Conservation (phyloP, 2,888 invertebrate genomes). For the Synergus japonicus region DNA sequence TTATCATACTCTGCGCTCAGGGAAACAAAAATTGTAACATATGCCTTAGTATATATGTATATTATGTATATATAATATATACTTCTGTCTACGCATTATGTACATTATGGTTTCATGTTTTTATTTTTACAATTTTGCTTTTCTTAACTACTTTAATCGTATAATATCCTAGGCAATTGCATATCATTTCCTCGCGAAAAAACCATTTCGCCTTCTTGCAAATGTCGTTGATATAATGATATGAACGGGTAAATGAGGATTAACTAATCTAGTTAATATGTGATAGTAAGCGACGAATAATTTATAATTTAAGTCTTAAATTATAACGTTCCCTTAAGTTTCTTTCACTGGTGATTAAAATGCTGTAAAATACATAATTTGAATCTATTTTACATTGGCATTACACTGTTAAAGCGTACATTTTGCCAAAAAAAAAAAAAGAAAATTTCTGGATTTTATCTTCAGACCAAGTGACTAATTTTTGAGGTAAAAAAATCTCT, state of each 20-base stretch:
- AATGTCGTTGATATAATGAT: slow-evolving; percentile 20
- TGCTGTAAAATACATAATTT: slow-evolving; percentile 13
- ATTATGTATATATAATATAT: slow-evolving; percentile 51
- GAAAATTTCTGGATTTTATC: not conserved
- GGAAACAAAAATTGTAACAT: slow-evolving; percentile 51
- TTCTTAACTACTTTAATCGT: slow-evolving; percentile 53
- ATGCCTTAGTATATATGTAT: slow-evolving; percentile 44
- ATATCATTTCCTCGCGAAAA: slow-evolving; percentile 22
- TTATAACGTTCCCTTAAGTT: slow-evolving; percentile 12
- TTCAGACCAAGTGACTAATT: slow-evolving; percentile 8
- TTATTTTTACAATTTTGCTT: slow-evolving; percentile 65
- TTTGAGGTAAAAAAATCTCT: slow-evolving; percentile 14
- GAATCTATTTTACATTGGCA: not conserved
- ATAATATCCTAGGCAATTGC: slow-evolving; percentile 25
- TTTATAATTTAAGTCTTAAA: slow-evolving; percentile 22
- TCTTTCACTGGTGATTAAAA: slow-evolving; percentile 27
- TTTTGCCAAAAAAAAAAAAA: not conserved
- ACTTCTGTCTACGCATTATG: slow-evolving; percentile 63
- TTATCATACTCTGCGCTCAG: slow-evolving; percentile 58
- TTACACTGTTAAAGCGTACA: no score
- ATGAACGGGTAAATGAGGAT: slow-evolving; percentile 32
- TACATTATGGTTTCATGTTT: slow-evolving; percentile 66
- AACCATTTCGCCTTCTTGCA: slow-evolving; percentile 16
- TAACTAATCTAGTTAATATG: slow-evolving; percentile 30
- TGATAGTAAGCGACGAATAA: slow-evolving; percentile 2